Percentiles rank a stretch among this genome's conserved stretches.
These are phyloP conservation scores for Hypotaenidia okinawae DNA, from an alignment of 2,797 vertebrate species.

Conservation along the genomic window DNA sequence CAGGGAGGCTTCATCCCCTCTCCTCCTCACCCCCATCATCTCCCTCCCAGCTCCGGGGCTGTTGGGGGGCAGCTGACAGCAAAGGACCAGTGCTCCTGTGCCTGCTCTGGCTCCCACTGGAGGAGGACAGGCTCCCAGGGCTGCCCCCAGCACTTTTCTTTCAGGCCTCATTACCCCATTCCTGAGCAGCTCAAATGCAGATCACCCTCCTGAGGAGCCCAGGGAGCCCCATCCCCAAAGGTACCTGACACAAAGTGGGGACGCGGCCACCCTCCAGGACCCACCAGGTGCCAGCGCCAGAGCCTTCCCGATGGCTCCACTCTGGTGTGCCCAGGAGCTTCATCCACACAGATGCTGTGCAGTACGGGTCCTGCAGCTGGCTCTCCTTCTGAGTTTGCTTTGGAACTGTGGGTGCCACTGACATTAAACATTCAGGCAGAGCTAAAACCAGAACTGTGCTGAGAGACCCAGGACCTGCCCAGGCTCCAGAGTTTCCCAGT, in stretches of 20 bases:
- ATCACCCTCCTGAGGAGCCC: background rate
- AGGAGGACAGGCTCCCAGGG: background rate
- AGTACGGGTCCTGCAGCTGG: accelerated
- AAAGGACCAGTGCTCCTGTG: background rate
- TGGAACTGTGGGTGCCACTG: accelerated
- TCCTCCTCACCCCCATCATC: accelerated
- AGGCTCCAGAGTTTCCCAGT: background rate
- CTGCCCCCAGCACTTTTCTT: background rate
- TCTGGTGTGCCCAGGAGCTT: background rate
- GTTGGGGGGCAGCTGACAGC: background rate
- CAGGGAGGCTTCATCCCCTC: background rate
- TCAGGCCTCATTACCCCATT: background rate
- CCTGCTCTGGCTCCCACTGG: no score
- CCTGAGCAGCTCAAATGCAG: background rate
- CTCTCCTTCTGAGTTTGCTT: background rate
- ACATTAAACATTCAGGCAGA: accelerated
- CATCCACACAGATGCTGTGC: accelerated
- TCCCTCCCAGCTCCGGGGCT: background rate
- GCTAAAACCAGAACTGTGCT: background rate
- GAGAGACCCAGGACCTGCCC: background rate
- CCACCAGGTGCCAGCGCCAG: background rate
- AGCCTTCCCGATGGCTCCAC: background rate
- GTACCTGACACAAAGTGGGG: background rate
- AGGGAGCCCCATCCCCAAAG: background rate
- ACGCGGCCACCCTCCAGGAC: background rate